Percentiles rank a stretch among this genome's conserved stretches.
Conservation (phyloP, 2,797 vertebrate genomes). For the Chloroceryle amazona region DNA sequence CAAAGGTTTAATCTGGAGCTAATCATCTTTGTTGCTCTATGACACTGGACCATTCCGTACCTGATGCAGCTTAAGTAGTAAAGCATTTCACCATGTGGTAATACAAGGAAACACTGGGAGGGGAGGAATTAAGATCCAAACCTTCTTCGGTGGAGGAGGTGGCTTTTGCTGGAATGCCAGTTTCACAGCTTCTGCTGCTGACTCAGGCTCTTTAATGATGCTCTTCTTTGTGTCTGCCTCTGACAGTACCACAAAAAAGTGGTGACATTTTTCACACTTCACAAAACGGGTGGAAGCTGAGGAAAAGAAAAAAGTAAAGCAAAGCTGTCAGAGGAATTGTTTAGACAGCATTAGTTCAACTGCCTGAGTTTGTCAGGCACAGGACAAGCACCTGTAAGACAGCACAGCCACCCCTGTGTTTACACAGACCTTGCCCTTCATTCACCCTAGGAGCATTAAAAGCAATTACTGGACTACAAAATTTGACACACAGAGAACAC, state of each 20-base stretch:
- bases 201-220: constrained; percentile 94
- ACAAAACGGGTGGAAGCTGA: constrained; percentile 96
- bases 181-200: constrained; percentile 95
- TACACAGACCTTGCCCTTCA: not conserved
- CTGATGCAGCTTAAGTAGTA: not conserved
- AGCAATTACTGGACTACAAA: not conserved
- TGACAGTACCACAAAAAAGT: constrained; percentile 97
- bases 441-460: not conserved
- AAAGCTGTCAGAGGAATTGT: not conserved
- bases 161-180: constrained; percentile 97
- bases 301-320: constrained; percentile 33
- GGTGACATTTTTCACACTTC: constrained; percentile 99
- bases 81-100: not conserved
- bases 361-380: not conserved
- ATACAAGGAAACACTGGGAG: not conserved
- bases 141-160: constrained; percentile 97
- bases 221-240: constrained; percentile 98
- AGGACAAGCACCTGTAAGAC: not conserved
- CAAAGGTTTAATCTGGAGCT: constrained; percentile 24
- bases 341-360: not conserved
- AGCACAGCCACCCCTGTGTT: not conserved
- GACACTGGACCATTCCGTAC: not conserved
- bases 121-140: constrained; percentile 38
- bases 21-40: not conserved
- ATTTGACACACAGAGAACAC: not conserved